These are phyloP conservation scores for Flabesymbios commensalis DNA, from an alignment of 2,888 invertebrate genomes.

Conservation along the genomic window DNA sequence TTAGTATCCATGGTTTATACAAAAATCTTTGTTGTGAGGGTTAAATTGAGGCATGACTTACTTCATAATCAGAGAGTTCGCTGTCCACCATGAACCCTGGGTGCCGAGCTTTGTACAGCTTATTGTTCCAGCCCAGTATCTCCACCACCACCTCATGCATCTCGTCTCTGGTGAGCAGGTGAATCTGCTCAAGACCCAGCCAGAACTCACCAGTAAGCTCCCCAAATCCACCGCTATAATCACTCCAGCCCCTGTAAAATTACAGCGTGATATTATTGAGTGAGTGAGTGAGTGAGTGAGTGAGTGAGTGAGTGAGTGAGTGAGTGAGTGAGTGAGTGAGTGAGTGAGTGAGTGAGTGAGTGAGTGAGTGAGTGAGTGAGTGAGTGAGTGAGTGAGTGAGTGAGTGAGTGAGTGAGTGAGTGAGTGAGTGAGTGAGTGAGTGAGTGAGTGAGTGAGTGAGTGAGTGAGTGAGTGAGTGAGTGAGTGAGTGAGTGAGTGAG, in stretches of 20 bases:
- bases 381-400: no score
- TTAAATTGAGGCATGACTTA: no score
- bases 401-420: no score
- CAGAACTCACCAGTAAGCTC: conserved; percentile 75
- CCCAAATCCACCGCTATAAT: conserved; percentile 81
- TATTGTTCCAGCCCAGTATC: conserved; percentile 28
- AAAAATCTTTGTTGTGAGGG: no score
- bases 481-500: no score
- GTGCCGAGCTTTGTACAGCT: conserved; percentile 31
- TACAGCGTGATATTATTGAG: background rate
- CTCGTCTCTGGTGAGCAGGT: conserved; percentile 69
- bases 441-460: no score
- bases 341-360: no score
- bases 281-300: background rate
- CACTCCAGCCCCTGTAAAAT: conserved; percentile 71
- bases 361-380: no score
- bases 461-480: no score
- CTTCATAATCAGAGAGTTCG: conserved; percentile 6
- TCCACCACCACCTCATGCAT: conserved; percentile 31
- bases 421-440: no score
- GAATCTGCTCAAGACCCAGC: conserved; percentile 82
- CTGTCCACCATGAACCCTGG: conserved; percentile 22
- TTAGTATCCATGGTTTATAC: no score
- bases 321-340: background rate
- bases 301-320: background rate